A percentile compares a stretch with the other conserved stretches of the same genome.
phyloP scores from a whole-genome alignment of 2,113 vertebrate genomes.

The Seriola quinqueradiata region DNA sequence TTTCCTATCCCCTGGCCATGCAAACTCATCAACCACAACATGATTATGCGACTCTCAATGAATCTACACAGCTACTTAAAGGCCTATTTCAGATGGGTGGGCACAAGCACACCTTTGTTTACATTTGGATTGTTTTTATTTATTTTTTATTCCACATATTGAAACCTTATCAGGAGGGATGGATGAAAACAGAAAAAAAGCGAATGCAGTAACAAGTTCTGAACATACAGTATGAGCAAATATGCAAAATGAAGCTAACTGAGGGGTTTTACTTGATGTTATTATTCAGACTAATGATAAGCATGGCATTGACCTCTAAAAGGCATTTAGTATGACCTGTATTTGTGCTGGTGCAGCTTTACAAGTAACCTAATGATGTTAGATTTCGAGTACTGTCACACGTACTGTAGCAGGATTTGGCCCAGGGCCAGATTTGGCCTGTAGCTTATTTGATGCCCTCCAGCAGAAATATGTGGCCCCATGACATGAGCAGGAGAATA shows the following conservation, averaged over 20 bases:
- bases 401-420: no score
- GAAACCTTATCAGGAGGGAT: no score
- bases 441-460: background rate
- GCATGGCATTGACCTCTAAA: background rate
- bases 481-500: background rate
- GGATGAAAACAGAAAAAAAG: background rate
- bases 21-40: background rate
- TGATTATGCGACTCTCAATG: background rate
- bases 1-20: background rate
- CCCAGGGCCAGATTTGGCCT: background rate
- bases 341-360: background rate
- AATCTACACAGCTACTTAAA: background rate
- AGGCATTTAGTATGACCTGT: background rate
- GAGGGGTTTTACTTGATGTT: no score
- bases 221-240: no score
- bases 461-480: background rate
- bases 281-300: no score
- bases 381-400: background rate
- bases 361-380: background rate
- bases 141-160: no score
- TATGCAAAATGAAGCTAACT: no score
- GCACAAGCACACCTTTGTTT: no score
- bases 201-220: no score
- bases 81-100: background rate
- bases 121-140: no score